Conservation (phyloP, 2,797 vertebrate genomes). For the Gymnopithys bicolor region DNA sequence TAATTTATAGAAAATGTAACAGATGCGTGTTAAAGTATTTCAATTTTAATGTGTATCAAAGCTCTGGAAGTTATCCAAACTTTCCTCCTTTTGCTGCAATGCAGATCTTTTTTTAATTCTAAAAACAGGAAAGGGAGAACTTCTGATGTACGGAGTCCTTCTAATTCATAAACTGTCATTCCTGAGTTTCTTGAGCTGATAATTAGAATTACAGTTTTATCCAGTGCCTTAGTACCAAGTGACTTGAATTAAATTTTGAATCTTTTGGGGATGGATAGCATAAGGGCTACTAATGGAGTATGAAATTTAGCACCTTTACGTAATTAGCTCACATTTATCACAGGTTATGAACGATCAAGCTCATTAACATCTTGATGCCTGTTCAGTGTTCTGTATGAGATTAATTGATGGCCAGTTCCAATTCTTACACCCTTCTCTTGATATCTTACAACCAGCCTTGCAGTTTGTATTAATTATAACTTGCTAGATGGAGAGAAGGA, state of each 20-base stretch:
- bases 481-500: neutral
- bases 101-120: neutral
- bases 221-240: conserved; percentile 31
- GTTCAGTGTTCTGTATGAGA: neutral
- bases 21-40: neutral
- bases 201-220: conserved; percentile 47
- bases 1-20: neutral
- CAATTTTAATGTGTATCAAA: neutral
- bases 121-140: neutral
- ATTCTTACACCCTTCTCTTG: neutral
- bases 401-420: neutral
- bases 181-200: conserved; percentile 30
- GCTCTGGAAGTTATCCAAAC: neutral
- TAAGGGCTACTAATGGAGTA: conserved; percentile 51
- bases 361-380: conserved; percentile 50
- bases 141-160: neutral
- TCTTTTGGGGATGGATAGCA: conserved; percentile 47
- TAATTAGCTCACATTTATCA: conserved; percentile 65
- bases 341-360: conserved; percentile 41
- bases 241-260: conserved; percentile 60
- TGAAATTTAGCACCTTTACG: conserved; percentile 50
- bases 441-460: neutral
- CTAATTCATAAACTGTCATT: conserved; percentile 19
- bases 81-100: conserved; percentile 20
- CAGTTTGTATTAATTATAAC: conserved; percentile 32